Percentiles rank a stretch among this genome's conserved stretches.
Evolutionary conservation across 2,888 invertebrate species (phyloP).

Genomic region (Coelinius sp.): DNA sequence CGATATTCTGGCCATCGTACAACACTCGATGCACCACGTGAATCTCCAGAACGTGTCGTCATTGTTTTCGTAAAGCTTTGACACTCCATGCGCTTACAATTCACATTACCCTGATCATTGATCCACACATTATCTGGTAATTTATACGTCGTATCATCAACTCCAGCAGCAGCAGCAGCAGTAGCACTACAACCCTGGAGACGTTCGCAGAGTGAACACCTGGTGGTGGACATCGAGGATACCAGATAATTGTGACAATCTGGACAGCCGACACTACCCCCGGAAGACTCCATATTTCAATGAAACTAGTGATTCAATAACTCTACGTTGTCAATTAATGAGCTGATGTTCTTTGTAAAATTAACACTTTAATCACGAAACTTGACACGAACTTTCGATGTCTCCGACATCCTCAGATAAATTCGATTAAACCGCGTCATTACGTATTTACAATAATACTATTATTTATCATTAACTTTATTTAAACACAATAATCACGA

Average conservation of each 20-base stretch:
- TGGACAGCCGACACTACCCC: slow-evolving; percentile 20
- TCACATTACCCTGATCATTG: neutral
- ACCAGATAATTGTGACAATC: slow-evolving; percentile 18
- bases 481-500: slow-evolving; percentile 6
- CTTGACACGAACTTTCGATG: neutral
- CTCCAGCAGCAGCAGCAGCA: too few species aligned
- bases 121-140: neutral
- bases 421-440: slow-evolving; percentile 6
- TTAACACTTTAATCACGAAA: neutral
- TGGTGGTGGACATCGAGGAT: slow-evolving; percentile 14
- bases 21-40: slow-evolving; percentile 59
- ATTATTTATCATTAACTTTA: neutral
- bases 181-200: slow-evolving; percentile 47
- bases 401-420: slow-evolving; percentile 4
- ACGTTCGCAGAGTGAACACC: slow-evolving; percentile 50
- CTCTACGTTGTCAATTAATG: neutral
- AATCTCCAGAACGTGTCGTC: slow-evolving; percentile 26
- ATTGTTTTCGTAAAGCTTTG: slow-evolving; percentile 34
- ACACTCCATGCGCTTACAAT: neutral
- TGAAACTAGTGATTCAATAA: neutral
- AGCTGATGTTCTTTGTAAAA: neutral
- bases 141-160: neutral
- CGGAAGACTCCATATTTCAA: slow-evolving; percentile 33
- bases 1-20: slow-evolving; percentile 59
- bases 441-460: neutral